Evolutionary conservation across 2,888 invertebrate genomes (phyloP), one percentile per base, ranked within the genome.

Genomic region (Euspilapteryx auroguttella): DNA sequence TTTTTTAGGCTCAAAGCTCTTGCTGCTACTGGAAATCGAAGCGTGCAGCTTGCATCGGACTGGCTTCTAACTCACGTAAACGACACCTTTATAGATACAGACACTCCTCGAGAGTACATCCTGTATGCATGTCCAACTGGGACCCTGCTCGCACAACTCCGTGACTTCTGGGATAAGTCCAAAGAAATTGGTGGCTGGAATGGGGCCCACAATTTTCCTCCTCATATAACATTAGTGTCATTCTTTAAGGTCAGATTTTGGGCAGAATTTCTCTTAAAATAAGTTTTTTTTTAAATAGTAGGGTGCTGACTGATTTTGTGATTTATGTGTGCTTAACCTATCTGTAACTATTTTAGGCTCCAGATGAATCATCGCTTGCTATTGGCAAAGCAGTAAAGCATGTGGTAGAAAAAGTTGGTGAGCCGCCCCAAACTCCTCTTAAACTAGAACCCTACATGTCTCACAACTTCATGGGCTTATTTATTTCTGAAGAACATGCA

Each of bases 21-120:
- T 34, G 91, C 93, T 10, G 92, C 93, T 7, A 94, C 94, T 3
- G 94, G 94, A 11, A 86, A 93, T 55, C 79, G 88, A 32, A 89
- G 91, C 35, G 89, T 92, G 14, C 91, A 93, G 56, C 73, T 92
- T 34, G 94, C 94, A 6, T 89, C 91, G 1, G 93, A 94, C 52
- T 94, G 94, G 94, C 68, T 94, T 8, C 56, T 94, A 34, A 90
- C 92, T 5, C 94, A 94, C 51, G 90, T 93, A 1, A 87, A 89
- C 49, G 94, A 94, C 63, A 80, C 87, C 0, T 80, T 82, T 12
- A 68, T 94, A 27, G 92, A 94, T 54, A 82, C 84, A 28, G 81
- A 82, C 26, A 80, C 81, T 20, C 87, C 89, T 1, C 76, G 94
- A 35, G 92, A 94, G 58, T 94, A 93, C 47, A 87, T 92, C 31